Conservation (phyloP, 2,113 vertebrate species). For the Bombycilla garrulus region DNA sequence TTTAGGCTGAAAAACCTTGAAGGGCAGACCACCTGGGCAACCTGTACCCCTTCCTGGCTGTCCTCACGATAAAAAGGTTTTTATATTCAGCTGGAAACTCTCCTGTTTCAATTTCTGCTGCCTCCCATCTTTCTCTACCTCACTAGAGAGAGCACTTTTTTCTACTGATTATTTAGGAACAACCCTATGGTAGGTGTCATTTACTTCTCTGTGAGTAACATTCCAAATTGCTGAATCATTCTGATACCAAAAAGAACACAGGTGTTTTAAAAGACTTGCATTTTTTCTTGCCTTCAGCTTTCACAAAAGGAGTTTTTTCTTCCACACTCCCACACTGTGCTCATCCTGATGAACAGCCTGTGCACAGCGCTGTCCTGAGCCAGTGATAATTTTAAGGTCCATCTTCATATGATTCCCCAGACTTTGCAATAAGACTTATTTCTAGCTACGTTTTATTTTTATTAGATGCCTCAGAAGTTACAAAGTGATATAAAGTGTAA, state of each 20-base stretch:
- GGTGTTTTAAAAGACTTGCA: background rate
- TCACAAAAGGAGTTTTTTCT: background rate
- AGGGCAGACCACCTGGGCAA: background rate
- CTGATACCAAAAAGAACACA: background rate
- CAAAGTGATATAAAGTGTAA: background rate
- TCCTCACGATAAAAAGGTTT: background rate
- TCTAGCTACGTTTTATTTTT: background rate
- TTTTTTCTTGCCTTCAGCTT: background rate
- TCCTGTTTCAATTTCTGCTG: background rate
- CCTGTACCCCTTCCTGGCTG: background rate
- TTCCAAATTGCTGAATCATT: background rate
- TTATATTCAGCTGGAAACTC: background rate
- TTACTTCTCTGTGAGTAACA: background rate
- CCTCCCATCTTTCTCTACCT: background rate
- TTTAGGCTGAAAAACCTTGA: background rate
- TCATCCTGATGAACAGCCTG: background rate
- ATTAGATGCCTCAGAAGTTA: background rate
- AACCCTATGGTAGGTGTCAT: background rate
- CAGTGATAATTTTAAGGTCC: background rate
- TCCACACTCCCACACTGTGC: fast-evolving
- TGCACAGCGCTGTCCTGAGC: background rate
- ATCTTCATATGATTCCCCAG: background rate
- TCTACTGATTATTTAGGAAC: background rate
- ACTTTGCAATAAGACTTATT: background rate
- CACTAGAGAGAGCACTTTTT: background rate